Evolutionary conservation across 2,797 vertebrate genomes (phyloP), one percentile per base, ranked within the genome.

Genomic region (Lophius americanus): DNA sequence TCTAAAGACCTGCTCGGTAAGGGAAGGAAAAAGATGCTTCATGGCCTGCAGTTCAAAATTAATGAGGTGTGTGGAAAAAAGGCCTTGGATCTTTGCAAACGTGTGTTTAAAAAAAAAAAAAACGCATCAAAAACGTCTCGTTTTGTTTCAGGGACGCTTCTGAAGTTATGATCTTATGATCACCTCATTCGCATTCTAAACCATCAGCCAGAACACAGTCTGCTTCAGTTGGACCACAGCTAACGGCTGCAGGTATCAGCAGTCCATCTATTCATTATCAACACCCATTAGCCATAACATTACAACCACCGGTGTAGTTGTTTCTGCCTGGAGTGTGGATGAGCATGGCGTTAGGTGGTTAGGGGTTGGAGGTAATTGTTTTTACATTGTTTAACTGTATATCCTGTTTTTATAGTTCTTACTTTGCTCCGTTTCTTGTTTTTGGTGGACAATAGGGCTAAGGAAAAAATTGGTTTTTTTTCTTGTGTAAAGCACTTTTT

Each of bases 11-110:
- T 60, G 14, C 56, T 57, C 38, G 7, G 14, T 7, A 10, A 48
- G 38, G 38, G 42, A 37, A 42, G 54, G 57, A 35, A 36, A 47
- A 64, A 54, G 12, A 60, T 60, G 33, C 37, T 67, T 35, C 38
- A 13, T 54, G 70, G 60, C 52, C 67, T 60, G 54, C 57, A 43
- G 73, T 56, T 41, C 7, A 47, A 68, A 64, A 73, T 54, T 57
- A 85, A 83, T 72, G 72, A 82, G 43, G 51, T 67, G 59, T 56
- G 43, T 62, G 44, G 51, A 36, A 60, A 48, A 69, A 60, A 49
- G 75, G 37, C 81, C 73, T 73, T 84, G 70, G 64, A 81, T 66
- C 51, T 49, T 64, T 57, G 43, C 51, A 39, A 60, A 82, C 53
- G 62, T 56, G 7, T 23, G 48, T 48, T 56, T 73, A 64, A 55